Percentiles rank a stretch among this genome's conserved stretches.
These are phyloP conservation scores for Fragum fragum DNA, from an alignment of 2,888 invertebrate genomes.

Conservation along the genomic window DNA sequence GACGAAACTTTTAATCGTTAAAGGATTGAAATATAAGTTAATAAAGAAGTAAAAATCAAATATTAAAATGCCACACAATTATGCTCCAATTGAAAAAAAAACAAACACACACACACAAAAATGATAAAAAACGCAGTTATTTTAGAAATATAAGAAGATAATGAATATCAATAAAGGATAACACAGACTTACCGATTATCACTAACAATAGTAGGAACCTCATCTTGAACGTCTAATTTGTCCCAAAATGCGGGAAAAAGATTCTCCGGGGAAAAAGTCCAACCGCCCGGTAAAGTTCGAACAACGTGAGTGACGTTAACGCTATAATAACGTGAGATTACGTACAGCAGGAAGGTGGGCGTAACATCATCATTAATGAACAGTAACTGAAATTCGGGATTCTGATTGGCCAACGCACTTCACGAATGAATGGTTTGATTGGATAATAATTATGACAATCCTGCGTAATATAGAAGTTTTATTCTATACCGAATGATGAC, in stretches of 20 bases:
- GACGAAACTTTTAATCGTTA: no score
- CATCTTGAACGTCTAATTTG: slow-evolving; percentile 9
- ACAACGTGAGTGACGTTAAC: slow-evolving; percentile 3
- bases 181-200: slow-evolving; percentile 6
- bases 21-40: no score
- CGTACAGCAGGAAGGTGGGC: slow-evolving; percentile 3
- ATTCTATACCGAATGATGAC: background rate
- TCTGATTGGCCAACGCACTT: slow-evolving; percentile 19
- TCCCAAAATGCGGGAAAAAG: slow-evolving; percentile 1
- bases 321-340: background rate
- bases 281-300: slow-evolving; percentile 18
- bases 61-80: no score
- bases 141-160: no score
- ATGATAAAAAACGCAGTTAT: no score
- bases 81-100: no score
- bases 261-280: slow-evolving; percentile 14
- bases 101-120: no score
- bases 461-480: background rate
- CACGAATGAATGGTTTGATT: background rate
- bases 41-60: no score
- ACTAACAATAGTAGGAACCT: slow-evolving; percentile 21
- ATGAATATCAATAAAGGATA: no score
- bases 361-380: background rate
- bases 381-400: background rate
- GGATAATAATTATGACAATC: background rate